phyloP scores from a whole-genome alignment of 2,113 vertebrate genomes.

The Todiramphus chloris region DNA sequence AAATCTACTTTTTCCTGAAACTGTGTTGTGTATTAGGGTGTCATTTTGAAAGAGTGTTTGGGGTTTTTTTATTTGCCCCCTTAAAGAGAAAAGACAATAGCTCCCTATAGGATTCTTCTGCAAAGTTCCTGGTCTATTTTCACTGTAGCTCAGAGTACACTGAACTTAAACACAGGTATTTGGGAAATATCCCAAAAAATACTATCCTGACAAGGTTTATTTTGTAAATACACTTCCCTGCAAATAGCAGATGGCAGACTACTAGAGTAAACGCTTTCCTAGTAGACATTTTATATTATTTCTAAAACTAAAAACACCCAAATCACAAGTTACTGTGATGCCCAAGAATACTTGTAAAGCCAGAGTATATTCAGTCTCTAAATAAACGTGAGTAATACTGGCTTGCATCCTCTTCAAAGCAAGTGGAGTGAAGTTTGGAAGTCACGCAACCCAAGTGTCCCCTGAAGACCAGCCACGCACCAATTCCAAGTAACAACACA shows the following conservation, averaged over 20 bases:
- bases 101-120: too few species aligned
- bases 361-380: not conserved
- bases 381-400: accelerated
- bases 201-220: not conserved
- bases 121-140: not conserved
- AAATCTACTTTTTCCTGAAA: not conserved
- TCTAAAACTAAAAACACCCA: not conserved
- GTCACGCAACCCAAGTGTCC: accelerated
- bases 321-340: accelerated
- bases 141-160: not conserved
- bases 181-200: not conserved
- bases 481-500: accelerated
- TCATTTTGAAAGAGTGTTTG: accelerated
- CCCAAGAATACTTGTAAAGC: not conserved
- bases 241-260: accelerated
- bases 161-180: not conserved
- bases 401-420: not conserved
- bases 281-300: accelerated
- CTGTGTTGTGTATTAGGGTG: accelerated
- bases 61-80: too few species aligned
- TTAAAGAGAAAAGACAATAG: not conserved
- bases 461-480: not conserved
- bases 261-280: not conserved
- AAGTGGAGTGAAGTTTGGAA: accelerated
- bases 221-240: not conserved